Conservation (phyloP, 2,797 vertebrate genomes). For the Cirrhinus mrigala region DNA sequence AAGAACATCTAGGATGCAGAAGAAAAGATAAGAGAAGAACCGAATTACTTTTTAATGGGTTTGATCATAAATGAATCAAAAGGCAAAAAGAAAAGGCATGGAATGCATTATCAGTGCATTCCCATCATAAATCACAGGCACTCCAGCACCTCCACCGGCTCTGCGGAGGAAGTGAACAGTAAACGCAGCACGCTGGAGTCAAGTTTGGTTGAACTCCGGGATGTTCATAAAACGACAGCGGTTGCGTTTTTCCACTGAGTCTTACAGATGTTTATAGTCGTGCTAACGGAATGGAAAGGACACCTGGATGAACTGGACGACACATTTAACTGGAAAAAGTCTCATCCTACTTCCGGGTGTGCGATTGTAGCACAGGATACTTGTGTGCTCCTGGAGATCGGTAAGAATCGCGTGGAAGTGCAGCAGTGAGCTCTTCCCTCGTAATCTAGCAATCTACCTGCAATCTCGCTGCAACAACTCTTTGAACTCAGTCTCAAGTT, state of each 20-base stretch:
- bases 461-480: neutral
- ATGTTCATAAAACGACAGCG: neutral
- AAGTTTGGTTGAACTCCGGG: constrained; percentile 59
- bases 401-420: constrained; percentile 39
- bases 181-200: constrained; percentile 12
- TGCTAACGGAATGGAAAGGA: constrained; percentile 9
- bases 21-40: neutral
- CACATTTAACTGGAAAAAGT: neutral
- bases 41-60: neutral
- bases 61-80: constrained; percentile 13
- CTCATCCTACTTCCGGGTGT: constrained; percentile 49
- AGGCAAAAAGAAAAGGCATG: neutral
- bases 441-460: neutral
- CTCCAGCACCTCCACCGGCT: constrained; percentile 30
- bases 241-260: neutral
- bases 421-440: neutral
- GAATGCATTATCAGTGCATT: neutral
- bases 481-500: neutral
- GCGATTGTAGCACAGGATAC: neutral
- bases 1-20: neutral
- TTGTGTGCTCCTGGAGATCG: constrained; percentile 7
- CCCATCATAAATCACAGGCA: neutral
- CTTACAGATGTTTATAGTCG: constrained; percentile 41
- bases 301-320: constrained; percentile 4
- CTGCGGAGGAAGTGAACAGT: constrained; percentile 23